phyloP scores from a whole-genome alignment of 2,888 invertebrate species.

The Autographa gamma region DNA sequence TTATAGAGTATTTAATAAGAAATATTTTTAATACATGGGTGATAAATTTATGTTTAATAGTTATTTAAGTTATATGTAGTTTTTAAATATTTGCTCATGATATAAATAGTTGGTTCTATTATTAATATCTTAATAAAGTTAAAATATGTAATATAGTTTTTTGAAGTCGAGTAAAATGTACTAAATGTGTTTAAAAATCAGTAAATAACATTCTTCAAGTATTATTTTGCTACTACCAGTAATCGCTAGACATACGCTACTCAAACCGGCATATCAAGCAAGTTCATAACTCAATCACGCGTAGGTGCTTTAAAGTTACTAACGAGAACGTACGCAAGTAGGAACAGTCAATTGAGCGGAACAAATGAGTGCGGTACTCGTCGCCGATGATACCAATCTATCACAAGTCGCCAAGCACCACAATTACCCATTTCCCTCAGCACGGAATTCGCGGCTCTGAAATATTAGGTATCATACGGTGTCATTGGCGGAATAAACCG shows the following conservation, averaged over 20 bases:
- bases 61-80: no score
- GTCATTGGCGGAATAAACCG: constrained; percentile 41
- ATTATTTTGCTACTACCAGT: neutral
- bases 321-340: constrained; percentile 46
- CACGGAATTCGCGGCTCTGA: constrained; percentile 44
- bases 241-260: neutral
- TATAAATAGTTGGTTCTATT: no score
- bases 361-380: constrained; percentile 50
- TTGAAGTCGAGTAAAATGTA: no score
- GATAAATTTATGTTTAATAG: no score
- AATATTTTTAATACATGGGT: no score
- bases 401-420: constrained; percentile 42
- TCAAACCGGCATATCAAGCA: neutral
- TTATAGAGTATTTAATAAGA: no score
- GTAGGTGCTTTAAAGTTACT: constrained; percentile 33
- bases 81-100: no score
- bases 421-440: constrained; percentile 55
- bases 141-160: no score
- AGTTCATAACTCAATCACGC: neutral
- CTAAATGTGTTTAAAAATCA: neutral
- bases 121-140: no score
- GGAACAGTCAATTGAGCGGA: constrained; percentile 51
- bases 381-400: constrained; percentile 39
- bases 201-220: neutral
- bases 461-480: constrained; percentile 51